Percentiles rank a stretch among this genome's conserved stretches.
Conservation (phyloP, 2,888 invertebrate genomes). For the Neuroscelio doddi region DNA sequence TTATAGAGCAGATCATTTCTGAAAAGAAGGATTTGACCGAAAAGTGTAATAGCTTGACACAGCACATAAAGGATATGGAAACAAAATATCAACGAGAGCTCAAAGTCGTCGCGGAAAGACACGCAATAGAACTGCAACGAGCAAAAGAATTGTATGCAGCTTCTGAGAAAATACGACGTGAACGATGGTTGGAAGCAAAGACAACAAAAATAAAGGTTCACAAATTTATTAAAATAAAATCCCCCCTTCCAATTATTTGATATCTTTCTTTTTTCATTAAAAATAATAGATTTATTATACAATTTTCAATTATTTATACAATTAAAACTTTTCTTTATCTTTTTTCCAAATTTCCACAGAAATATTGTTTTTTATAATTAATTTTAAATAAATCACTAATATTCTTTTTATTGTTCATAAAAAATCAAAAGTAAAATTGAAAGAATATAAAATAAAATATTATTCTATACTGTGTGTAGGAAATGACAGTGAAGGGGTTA, state of each 20-base stretch:
- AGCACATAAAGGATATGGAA: conserved; percentile 79
- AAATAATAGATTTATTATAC: too few species aligned
- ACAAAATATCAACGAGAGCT: conserved; percentile 78
- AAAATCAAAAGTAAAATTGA: too few species aligned
- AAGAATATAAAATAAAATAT: too few species aligned
- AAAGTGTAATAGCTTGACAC: conserved; percentile 80
- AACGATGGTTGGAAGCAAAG: conserved; percentile 88
- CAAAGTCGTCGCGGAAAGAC: conserved; percentile 82
- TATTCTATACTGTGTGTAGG: conserved; percentile 70
- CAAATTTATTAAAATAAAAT: too few species aligned
- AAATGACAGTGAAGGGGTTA: conserved; percentile 89
- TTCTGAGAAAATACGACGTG: conserved; percentile 82
- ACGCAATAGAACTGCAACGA: conserved; percentile 83
- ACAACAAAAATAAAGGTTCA: conserved; percentile 91
- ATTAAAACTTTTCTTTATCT: too few species aligned
- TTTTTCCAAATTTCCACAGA: too few species aligned
- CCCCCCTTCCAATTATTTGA: background rate
- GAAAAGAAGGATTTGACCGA: conserved; percentile 86
- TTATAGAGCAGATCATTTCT: conserved; percentile 84
- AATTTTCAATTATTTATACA: too few species aligned
- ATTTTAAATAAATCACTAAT: too few species aligned
- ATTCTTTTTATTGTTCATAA: too few species aligned
- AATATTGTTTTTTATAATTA: too few species aligned
- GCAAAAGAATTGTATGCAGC: conserved; percentile 84
- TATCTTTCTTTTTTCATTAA: background rate